Percentiles rank a stretch among this genome's conserved stretches.
These are phyloP conservation scores for Chelidonichthys spinosus DNA, from an alignment of 2,797 vertebrate genomes.

Conservation along the genomic window DNA sequence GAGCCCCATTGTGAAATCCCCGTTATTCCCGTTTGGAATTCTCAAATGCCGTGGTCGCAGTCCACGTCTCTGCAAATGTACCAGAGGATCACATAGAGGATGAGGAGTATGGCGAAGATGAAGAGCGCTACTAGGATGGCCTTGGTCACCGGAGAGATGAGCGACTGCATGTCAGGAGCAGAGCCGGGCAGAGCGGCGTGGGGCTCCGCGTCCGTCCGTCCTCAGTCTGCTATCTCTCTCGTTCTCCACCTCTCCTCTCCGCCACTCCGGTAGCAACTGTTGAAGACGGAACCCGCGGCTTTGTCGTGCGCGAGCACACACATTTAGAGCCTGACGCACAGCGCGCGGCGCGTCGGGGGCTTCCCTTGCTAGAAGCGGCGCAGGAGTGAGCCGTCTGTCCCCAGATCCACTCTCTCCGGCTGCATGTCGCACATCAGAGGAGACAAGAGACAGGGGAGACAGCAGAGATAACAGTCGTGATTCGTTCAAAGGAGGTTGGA, in stretches of 20 bases:
- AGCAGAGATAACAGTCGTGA: constrained; percentile 23
- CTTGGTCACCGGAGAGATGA: constrained; percentile 97
- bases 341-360: constrained; percentile 71
- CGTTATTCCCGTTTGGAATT: constrained; percentile 60
- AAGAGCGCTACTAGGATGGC: constrained; percentile 96
- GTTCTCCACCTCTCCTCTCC: constrained; percentile 66
- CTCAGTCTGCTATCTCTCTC: constrained; percentile 72
- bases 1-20: constrained; percentile 66
- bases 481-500: constrained; percentile 14
- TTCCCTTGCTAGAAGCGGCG: constrained; percentile 66
- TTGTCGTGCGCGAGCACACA: constrained; percentile 54
- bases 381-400: constrained; percentile 55
- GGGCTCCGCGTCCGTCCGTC: constrained; percentile 73
- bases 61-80: constrained; percentile 99
- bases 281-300: constrained; percentile 75
- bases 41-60: constrained; percentile 97
- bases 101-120: constrained; percentile 98
- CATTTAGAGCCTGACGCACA: constrained; percentile 61
- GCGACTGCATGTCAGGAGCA: constrained; percentile 93
- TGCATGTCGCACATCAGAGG: constrained; percentile 46
- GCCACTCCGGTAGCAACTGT: constrained; percentile 80
- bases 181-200: constrained; percentile 78
- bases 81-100: constrained; percentile 98
- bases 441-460: constrained; percentile 29
- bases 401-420: constrained; percentile 46